Percentiles rank a stretch among this genome's conserved stretches.
phyloP scores from a whole-genome alignment of 2,797 vertebrate genomes.

The Loris lydekkerianus region DNA sequence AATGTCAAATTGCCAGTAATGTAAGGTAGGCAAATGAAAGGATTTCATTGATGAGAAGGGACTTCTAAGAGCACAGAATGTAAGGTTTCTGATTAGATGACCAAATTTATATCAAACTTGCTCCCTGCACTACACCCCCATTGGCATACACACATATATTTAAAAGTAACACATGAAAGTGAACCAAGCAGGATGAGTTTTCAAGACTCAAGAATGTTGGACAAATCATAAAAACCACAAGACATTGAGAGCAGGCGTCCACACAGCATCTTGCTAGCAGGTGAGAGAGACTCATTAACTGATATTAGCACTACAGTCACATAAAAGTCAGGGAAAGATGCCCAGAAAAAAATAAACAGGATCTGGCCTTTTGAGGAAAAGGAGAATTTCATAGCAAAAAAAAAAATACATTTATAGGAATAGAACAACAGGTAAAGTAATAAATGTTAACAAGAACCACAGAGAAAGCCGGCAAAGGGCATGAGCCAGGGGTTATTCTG shows the following conservation, averaged over 20 bases:
- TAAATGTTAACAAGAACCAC: neutral
- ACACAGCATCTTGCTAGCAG: too few species aligned
- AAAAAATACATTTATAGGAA: neutral
- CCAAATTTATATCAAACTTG: neutral
- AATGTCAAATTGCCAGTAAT: neutral
- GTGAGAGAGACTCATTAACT: neutral
- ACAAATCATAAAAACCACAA: neutral
- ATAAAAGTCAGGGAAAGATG: neutral
- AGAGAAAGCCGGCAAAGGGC: neutral
- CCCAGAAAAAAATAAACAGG: neutral
- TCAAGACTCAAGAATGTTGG: neutral
- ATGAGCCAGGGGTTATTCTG: neutral
- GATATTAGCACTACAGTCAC: neutral
- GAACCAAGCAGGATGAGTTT: neutral
- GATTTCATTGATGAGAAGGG: neutral
- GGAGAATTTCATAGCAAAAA: neutral
- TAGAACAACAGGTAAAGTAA: neutral
- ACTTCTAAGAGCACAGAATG: neutral
- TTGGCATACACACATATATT: neutral
- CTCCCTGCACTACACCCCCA: too few species aligned
- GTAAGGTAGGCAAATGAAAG: neutral
- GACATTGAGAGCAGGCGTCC: accelerated
- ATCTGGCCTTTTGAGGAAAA: neutral
- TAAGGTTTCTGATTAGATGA: neutral
- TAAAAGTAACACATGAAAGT: neutral